Conservation (phyloP, 2,888 invertebrate genomes). For the Pharmacophagus antenor region DNA sequence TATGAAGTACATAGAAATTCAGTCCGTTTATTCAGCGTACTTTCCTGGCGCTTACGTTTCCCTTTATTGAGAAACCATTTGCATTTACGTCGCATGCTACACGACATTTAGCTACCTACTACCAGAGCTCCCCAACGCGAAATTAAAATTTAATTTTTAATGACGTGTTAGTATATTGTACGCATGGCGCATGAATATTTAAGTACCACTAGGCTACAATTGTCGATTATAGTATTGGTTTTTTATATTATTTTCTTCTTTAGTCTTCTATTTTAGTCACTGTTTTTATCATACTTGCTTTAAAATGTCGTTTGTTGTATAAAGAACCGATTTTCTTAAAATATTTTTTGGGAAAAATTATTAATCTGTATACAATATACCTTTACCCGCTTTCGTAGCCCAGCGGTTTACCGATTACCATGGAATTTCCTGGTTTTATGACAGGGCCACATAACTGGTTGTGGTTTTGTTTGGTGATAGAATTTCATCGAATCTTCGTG, state of each 20-base stretch:
- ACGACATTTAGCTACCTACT: conserved; percentile 40
- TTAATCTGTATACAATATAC: too few relatives aligned
- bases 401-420: too few relatives aligned
- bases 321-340: too few relatives aligned
- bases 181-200: conserved; percentile 35
- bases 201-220: conserved; percentile 36
- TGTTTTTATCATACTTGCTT: not conserved
- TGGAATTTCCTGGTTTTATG: too few relatives aligned
- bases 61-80: conserved; percentile 44
- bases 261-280: too few relatives aligned
- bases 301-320: conserved; percentile 1
- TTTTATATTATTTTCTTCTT: conserved; percentile 27
- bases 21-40: conserved; percentile 26
- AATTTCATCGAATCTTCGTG: too few relatives aligned
- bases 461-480: too few relatives aligned
- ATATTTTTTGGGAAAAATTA: too few relatives aligned
- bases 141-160: conserved; percentile 75
- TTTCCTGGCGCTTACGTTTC: conserved; percentile 30
- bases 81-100: conserved; percentile 50
- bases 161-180: conserved; percentile 62
- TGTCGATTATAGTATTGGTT: conserved; percentile 34
- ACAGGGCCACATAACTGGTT: too few relatives aligned
- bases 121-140: conserved; percentile 43
- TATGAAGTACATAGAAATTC: conserved; percentile 19
- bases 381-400: too few relatives aligned